These are phyloP conservation scores for Petrocephalus schoutedeni DNA, from an alignment of 2,797 vertebrate genomes.

Conservation along the genomic window DNA sequence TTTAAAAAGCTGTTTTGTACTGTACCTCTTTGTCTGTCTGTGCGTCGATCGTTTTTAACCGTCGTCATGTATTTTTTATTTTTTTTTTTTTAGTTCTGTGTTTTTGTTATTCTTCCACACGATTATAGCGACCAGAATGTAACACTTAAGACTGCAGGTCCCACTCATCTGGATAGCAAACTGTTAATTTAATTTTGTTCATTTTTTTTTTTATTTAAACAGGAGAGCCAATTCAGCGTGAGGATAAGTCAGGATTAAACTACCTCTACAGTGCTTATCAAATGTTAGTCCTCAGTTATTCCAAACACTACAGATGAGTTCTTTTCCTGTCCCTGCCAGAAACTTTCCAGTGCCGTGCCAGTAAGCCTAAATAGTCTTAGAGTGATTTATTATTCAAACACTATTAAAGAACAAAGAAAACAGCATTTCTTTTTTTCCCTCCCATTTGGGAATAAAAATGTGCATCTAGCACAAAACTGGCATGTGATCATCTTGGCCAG, in stretches of 20 bases:
- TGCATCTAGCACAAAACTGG: not conserved
- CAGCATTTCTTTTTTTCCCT: not conserved
- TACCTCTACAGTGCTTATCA: constrained; percentile 20
- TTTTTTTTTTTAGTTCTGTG: not conserved
- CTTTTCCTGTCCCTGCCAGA: not conserved
- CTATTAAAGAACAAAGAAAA: not conserved
- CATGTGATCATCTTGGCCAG: not conserved
- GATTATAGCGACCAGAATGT: constrained; percentile 16
- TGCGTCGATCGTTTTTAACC: not conserved
- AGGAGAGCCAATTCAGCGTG: not conserved
- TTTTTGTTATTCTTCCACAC: not conserved
- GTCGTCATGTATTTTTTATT: not conserved
- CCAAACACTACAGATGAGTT: not conserved
- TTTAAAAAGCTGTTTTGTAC: constrained; percentile 14
- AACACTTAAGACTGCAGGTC: not conserved
- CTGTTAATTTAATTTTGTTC: constrained; percentile 7
- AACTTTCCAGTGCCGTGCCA: not conserved
- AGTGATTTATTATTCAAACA: constrained; percentile 12
- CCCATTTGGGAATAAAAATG: not conserved
- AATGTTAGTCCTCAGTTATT: not conserved
- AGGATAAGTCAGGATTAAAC: constrained; percentile 19
- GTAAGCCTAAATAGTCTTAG: not conserved
- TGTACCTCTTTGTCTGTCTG: not conserved
- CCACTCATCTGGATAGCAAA: constrained; percentile 7
- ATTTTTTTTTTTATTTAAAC: not conserved